Conservation (phyloP, 2,797 vertebrate genomes). For the Cynopterus sphinx region DNA sequence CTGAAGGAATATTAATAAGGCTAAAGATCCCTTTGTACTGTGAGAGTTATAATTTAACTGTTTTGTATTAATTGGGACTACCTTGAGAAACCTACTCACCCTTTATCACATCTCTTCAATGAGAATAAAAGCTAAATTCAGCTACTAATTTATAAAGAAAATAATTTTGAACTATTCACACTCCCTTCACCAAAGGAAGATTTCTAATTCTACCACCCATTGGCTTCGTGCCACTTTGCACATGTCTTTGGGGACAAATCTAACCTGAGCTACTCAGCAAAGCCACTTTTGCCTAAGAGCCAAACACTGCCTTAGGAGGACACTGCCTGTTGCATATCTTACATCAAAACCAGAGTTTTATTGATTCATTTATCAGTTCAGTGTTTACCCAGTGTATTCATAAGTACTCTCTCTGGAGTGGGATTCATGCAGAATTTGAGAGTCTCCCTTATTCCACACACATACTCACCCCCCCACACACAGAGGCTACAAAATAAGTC, state of each 20-base stretch:
- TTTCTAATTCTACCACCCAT: neutral
- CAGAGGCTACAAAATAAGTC: neutral
- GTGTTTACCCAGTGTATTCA: neutral
- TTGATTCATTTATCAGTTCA: neutral
- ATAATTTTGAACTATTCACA: neutral
- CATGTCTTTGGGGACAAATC: neutral
- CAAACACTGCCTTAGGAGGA: neutral
- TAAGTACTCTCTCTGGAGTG: neutral
- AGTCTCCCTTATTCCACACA: neutral
- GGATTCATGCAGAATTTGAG: neutral
- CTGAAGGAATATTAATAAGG: neutral
- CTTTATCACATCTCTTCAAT: slow-evolving; percentile 27
- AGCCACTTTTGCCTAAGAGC: neutral
- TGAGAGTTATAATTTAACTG: neutral
- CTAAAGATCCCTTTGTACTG: neutral
- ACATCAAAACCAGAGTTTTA: neutral
- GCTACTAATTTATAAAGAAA: slow-evolving; percentile 28
- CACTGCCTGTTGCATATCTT: neutral
- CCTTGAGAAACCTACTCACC: neutral
- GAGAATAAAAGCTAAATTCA: slow-evolving; percentile 26
- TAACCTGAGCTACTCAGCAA: neutral
- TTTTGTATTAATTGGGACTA: slow-evolving; percentile 17
- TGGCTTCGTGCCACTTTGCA: neutral
- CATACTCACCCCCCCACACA: no score
- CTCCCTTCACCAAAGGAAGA: neutral